Conservation (phyloP, 2,113 vertebrate genomes). For the Nerophis ophidion region DNA sequence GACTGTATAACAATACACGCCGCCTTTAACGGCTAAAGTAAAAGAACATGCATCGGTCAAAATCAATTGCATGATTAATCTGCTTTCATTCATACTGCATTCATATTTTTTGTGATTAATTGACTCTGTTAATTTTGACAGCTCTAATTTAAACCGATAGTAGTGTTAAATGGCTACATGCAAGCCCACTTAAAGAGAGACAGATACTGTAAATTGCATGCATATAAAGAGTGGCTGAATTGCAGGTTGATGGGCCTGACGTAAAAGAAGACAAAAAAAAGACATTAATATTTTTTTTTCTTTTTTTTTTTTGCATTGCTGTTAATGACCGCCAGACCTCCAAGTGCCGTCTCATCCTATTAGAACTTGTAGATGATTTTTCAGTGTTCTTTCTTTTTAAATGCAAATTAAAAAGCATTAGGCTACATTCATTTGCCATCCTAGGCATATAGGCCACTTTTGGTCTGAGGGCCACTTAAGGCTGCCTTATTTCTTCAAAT, state of each 20-base stretch:
- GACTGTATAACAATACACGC: too few species aligned
- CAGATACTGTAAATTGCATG: conserved; percentile 15
- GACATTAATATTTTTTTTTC: conserved; percentile 48
- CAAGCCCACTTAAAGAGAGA: conserved; percentile 12
- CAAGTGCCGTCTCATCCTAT: conserved; percentile 64
- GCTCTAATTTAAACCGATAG: too few species aligned
- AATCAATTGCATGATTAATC: too few species aligned
- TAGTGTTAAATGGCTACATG: not conserved
- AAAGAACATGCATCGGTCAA: too few species aligned
- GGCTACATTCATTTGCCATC: conserved; percentile 68
- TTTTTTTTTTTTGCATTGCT: conserved; percentile 42
- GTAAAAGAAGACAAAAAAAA: conserved; percentile 63
- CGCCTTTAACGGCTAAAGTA: too few species aligned
- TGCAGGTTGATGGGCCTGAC: conserved; percentile 58
- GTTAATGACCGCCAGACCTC: conserved; percentile 65
- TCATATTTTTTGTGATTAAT: too few species aligned
- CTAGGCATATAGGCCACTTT: conserved; percentile 68
- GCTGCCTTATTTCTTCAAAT: conserved; percentile 67
- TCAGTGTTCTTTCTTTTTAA: conserved; percentile 48
- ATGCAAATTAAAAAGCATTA: conserved; percentile 73
- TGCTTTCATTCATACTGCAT: too few species aligned
- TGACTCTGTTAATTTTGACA: too few species aligned
- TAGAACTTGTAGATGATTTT: conserved; percentile 60
- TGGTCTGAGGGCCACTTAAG: conserved; percentile 69
- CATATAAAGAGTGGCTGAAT: conserved; percentile 42